A percentile compares a stretch with the other conserved stretches of the same genome.
phyloP scores from a whole-genome alignment of 2,113 vertebrate genomes.

The Trochalopteron elliotii region DNA sequence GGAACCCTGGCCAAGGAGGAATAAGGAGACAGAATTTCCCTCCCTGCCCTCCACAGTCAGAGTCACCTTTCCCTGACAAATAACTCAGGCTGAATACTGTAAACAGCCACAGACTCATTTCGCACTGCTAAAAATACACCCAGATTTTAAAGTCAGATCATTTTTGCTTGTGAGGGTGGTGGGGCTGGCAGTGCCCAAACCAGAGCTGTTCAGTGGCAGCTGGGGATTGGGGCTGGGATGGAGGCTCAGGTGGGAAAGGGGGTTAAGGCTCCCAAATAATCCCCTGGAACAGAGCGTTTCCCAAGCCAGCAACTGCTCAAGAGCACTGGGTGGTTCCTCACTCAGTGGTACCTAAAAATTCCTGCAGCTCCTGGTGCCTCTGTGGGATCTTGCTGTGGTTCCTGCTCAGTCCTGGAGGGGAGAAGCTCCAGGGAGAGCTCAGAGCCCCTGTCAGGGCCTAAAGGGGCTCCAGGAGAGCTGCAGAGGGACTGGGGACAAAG shows the following conservation, averaged over 20 bases:
- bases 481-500: background rate
- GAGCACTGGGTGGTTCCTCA: background rate
- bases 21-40: fast-evolving
- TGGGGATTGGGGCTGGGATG: background rate
- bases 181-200: background rate
- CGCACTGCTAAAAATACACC: background rate
- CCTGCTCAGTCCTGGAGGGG: background rate
- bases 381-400: fast-evolving
- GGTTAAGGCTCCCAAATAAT: background rate
- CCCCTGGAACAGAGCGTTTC: background rate
- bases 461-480: background rate
- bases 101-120: background rate
- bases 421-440: background rate
- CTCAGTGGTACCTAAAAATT: background rate
- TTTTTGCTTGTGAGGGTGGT: background rate
- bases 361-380: background rate
- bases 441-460: background rate
- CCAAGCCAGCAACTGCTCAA: background rate
- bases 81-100: background rate
- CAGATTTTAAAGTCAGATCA: background rate
- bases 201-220: background rate
- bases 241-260: background rate
- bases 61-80: fast-evolving
- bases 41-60: background rate
- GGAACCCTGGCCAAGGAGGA: background rate